phyloP scores from a whole-genome alignment of 2,888 invertebrate species.

The Pandemis corylana region DNA sequence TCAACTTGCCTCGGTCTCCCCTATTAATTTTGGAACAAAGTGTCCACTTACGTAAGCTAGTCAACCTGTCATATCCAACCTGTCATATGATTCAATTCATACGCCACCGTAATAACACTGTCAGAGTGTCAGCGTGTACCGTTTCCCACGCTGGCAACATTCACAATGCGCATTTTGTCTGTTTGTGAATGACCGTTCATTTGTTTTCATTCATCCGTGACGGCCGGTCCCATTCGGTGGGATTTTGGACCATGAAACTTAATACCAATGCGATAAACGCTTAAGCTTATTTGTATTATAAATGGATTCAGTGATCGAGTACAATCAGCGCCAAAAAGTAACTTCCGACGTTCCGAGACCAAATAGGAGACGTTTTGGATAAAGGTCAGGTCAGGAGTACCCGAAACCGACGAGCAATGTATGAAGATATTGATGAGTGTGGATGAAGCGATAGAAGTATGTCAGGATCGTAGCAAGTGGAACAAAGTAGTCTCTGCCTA shows the following conservation, averaged over 20 bases:
- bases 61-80: conserved; percentile 26
- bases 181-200: conserved; percentile 35
- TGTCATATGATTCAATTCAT: conserved; percentile 33
- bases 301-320: neutral
- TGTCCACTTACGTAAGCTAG: too few species aligned
- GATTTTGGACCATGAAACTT: conserved; percentile 59
- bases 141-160: conserved; percentile 41
- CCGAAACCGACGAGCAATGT: too few species aligned
- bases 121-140: conserved; percentile 29
- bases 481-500: too few species aligned
- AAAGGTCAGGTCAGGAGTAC: too few species aligned
- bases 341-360: too few species aligned
- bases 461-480: too few species aligned
- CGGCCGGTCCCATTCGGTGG: conserved; percentile 55
- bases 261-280: conserved; percentile 43
- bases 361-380: too few species aligned
- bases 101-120: neutral
- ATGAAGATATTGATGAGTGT: too few species aligned
- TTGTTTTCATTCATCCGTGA: conserved; percentile 48
- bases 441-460: too few species aligned
- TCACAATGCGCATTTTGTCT: conserved; percentile 30
- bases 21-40: neutral
- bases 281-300: conserved; percentile 13
- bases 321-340: neutral
- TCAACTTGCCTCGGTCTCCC: too few species aligned